Conservation (phyloP, 2,113 vertebrate species). For the Chaenocephalus aceratus region DNA sequence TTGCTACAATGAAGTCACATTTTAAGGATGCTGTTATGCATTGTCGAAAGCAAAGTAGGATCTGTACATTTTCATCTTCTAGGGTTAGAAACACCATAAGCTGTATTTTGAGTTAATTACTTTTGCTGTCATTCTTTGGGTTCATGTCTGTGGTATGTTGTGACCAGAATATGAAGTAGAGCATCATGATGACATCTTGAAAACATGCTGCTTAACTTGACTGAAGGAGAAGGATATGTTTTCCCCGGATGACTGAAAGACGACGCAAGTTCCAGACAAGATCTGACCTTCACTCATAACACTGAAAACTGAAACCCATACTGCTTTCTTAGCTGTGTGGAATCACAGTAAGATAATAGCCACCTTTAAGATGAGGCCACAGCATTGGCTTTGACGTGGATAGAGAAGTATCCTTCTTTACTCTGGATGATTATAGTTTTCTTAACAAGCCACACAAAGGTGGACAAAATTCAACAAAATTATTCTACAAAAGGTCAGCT, state of each 20-base stretch:
- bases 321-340: neutral
- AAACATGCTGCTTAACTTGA: conserved; percentile 46
- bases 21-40: neutral
- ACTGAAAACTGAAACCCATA: conserved; percentile 27
- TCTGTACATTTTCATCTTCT: conserved; percentile 19
- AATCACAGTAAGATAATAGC: neutral
- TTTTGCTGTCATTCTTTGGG: conserved; percentile 34
- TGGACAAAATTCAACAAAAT: conserved; percentile 35
- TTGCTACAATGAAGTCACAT: neutral
- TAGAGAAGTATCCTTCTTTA: conserved; percentile 13
- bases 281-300: conserved; percentile 43
- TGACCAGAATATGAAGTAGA: conserved; percentile 51
- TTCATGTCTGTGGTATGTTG: conserved; percentile 33
- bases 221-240: conserved; percentile 38
- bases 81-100: conserved; percentile 19
- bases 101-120: conserved; percentile 38
- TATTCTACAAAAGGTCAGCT: conserved; percentile 43
- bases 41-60: conserved; percentile 7
- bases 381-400: neutral
- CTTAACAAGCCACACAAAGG: conserved; percentile 30
- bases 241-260: conserved; percentile 37
- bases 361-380: neutral
- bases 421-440: conserved; percentile 6
- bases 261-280: conserved; percentile 1
- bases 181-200: conserved; percentile 46